Evolutionary conservation across 2,113 vertebrate genomes (phyloP).

Genomic region (Rhea americana): DNA sequence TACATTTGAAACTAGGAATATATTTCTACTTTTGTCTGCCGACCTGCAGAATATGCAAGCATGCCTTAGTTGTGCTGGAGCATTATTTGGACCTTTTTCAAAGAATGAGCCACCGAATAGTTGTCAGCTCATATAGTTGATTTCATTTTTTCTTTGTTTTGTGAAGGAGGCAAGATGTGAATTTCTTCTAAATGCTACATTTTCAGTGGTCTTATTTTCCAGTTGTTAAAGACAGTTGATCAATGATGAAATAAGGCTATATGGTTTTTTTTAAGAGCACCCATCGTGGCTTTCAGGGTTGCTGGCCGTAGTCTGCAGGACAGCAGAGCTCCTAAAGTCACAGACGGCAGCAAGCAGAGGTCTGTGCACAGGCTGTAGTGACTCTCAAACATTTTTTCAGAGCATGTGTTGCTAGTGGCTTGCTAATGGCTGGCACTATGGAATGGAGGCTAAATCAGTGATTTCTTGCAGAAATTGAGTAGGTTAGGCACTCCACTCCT

Average conservation of each 20-base stretch:
- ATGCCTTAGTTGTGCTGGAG: background rate
- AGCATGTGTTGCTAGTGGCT: background rate
- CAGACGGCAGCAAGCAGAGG: background rate
- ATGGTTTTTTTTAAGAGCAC: background rate
- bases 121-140: background rate
- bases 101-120: background rate
- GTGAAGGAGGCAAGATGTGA: background rate
- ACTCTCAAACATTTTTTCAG: background rate
- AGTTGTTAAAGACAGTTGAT: background rate
- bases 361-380: background rate
- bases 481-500: background rate
- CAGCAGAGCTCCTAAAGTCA: background rate
- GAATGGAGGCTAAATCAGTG: background rate
- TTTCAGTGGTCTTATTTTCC: background rate
- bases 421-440: background rate
- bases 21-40: no score
- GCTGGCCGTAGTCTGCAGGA: background rate
- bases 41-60: background rate
- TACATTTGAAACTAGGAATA: background rate
- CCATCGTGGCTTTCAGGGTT: background rate
- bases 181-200: background rate
- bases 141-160: background rate
- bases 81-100: background rate
- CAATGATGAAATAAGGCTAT: background rate
- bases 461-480: background rate